A percentile compares a stretch with the other conserved stretches of the same genome.
phyloP scores from a whole-genome alignment of 2,888 invertebrate species.

The Eucriotettix oculatus region DNA sequence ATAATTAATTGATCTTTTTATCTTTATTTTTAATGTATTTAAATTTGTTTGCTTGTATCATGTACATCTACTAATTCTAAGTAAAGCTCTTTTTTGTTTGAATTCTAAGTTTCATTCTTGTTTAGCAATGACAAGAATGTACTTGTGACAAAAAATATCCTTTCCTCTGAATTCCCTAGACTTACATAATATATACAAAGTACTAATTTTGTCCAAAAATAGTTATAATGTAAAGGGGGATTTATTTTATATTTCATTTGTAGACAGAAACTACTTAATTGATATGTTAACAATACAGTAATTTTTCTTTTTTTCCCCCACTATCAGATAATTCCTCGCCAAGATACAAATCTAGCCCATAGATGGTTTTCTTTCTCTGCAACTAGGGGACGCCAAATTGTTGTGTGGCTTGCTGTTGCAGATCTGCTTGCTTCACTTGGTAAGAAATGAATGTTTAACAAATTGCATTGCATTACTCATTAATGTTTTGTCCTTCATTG shows the following conservation, averaged over 20 bases:
- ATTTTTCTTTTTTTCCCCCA: conserved; percentile 1
- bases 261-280: not conserved
- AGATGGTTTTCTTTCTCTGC: conserved; percentile 39
- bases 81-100: too few species aligned
- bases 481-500: conserved; percentile 3
- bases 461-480: too few species aligned
- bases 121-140: too few species aligned
- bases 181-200: not conserved
- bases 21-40: too few species aligned
- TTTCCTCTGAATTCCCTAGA: not conserved
- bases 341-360: conserved; percentile 31
- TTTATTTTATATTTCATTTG: not conserved
- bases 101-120: too few species aligned
- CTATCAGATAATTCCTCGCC: conserved; percentile 45
- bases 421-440: conserved; percentile 64
- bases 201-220: not conserved
- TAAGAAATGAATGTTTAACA: conserved; percentile 22
- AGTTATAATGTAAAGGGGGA: too few species aligned
- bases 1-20: too few species aligned
- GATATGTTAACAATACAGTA: not conserved
- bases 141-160: not conserved
- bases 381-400: conserved; percentile 50
- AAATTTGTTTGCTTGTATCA: too few species aligned
- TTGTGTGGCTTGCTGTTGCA: conserved; percentile 61
- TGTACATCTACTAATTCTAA: too few species aligned